phyloP scores from a whole-genome alignment of 2,888 invertebrate genomes.

The Cryptocheilus praepositus region DNA sequence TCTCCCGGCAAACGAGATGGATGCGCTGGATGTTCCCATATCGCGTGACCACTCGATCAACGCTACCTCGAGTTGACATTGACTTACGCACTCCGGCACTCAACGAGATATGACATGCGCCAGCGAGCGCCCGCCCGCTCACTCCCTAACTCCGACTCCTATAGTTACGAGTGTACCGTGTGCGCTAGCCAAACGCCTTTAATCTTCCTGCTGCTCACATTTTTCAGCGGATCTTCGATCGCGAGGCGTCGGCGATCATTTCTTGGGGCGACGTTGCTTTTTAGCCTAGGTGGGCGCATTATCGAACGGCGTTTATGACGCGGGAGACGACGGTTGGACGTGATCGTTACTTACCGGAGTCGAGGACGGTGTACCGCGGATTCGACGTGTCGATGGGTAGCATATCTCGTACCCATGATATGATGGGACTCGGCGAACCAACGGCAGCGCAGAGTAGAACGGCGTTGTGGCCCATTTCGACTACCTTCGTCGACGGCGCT shows the following conservation, averaged over 20 bases:
- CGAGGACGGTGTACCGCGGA: conserved; percentile 89
- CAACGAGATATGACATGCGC: conserved; percentile 65
- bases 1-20: conserved; percentile 65
- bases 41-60: conserved; percentile 73
- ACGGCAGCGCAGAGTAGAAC: conserved; percentile 91
- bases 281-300: not conserved
- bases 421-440: conserved; percentile 88
- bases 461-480: conserved; percentile 95
- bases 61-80: conserved; percentile 67
- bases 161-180: conserved; percentile 6
- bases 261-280: not conserved
- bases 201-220: conserved; percentile 39
- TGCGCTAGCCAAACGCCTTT: conserved; percentile 44
- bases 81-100: conserved; percentile 67
- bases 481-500: conserved; percentile 93
- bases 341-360: conserved; percentile 81
- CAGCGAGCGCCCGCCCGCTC: conserved; percentile 32
- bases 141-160: not conserved
- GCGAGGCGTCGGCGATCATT: conserved; percentile 1
- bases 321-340: too few relatives aligned
- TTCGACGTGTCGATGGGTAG: conserved; percentile 91
- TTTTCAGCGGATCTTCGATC: conserved; percentile 21
- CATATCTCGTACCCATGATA: conserved; percentile 96
- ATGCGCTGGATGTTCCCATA: conserved; percentile 67
- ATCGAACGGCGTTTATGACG: conserved; percentile 20